Evolutionary conservation across 1,140 invertebrate genomes (phyloP).

Genomic region (Drosophila pachea): DNA sequence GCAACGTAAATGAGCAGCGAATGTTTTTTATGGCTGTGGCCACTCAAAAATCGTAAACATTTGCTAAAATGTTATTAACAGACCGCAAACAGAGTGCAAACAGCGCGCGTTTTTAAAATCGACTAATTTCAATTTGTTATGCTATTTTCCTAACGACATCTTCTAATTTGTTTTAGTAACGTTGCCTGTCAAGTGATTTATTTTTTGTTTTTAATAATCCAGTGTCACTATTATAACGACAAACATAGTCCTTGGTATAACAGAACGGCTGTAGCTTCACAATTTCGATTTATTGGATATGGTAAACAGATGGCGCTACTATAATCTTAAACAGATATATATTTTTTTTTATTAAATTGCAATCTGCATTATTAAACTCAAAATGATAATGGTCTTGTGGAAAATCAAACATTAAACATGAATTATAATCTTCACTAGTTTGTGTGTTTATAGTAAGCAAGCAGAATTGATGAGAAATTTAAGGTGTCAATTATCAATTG

Average conservation of each 20-base stretch:
- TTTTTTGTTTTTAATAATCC: no score
- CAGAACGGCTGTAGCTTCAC: conserved; percentile 2
- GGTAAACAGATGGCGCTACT: neutral
- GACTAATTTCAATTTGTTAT: no score
- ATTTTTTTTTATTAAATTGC: neutral
- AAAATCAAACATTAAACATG: neutral
- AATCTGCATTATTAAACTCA: neutral
- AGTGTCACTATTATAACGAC: no score
- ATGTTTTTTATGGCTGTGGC: conserved; percentile 7
- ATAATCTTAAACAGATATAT: neutral
- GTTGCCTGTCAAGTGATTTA: no score
- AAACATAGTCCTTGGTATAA: neutral
- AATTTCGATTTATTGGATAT: conserved; percentile 1
- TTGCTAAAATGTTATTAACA: conserved; percentile 14
- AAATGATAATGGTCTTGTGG: neutral
- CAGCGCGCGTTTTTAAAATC: no score
- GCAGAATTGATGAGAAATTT: no score
- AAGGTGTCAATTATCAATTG: neutral
- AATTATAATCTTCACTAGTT: neutral
- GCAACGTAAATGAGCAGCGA: conserved; percentile 14
- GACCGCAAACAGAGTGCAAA: neutral
- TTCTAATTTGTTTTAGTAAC: no score
- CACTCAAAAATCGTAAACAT: conserved; percentile 7
- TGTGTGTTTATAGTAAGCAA: no score
- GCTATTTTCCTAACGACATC: no score